Conservation (phyloP, 2,888 invertebrate species). For the Helobdella robusta region DNA sequence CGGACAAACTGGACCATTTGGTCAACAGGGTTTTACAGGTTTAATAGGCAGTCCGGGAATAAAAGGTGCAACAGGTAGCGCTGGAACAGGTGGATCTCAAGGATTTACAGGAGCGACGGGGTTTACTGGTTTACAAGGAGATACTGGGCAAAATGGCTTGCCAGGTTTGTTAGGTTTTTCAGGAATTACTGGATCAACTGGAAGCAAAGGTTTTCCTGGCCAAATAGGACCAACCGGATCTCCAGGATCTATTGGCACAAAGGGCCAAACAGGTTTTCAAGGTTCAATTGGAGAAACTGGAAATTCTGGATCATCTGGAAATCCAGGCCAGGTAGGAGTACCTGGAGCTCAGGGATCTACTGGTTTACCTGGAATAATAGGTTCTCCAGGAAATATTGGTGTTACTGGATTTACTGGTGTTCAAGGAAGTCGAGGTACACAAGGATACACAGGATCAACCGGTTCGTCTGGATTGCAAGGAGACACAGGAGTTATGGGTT, state of each 20-base stretch:
- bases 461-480: conserved; percentile 28
- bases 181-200: conserved; percentile 17
- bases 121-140: conserved; percentile 22
- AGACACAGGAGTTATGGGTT: background rate
- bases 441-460: conserved; percentile 15
- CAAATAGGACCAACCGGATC: conserved; percentile 22
- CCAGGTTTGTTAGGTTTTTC: conserved; percentile 22
- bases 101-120: conserved; percentile 12
- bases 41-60: background rate
- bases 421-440: conserved; percentile 14
- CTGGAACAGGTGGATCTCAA: conserved; percentile 4
- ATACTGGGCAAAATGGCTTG: conserved; percentile 20
- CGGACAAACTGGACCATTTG: conserved; percentile 20
- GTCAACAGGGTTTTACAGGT: conserved; percentile 8
- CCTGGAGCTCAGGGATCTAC: conserved; percentile 6
- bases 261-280: conserved; percentile 21
- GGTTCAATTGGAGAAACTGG: conserved; percentile 15
- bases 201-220: conserved; percentile 26
- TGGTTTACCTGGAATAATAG: background rate
- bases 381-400: background rate
- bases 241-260: conserved; percentile 24
- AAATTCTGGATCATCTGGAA: background rate
- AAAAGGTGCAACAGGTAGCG: conserved; percentile 14
- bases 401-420: conserved; percentile 2
- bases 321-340: background rate